Base-by-base conservation (phyloP, 2,113 vertebrate genomes). In the Salvelinus sp. region DNA sequence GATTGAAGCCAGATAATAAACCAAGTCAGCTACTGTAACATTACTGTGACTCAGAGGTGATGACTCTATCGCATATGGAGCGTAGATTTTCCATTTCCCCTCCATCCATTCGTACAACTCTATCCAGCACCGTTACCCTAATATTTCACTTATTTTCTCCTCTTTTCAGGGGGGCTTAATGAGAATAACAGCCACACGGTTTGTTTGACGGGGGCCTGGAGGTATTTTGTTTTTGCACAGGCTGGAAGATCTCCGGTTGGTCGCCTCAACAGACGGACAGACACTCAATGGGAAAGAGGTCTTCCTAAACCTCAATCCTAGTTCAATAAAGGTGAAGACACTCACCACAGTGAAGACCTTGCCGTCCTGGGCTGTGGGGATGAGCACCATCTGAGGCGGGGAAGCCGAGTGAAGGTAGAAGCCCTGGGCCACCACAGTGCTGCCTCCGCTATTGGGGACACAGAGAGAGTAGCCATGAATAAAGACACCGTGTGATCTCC, bases 291-390 rank as follows among this genome's bases (percentile, higher is more conserved):
- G 38, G 9, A 30, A 57, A 18, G 38, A 54, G 13, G 50, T n/a
- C 50, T 12, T 10, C 9, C 38, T 44, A 10, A 44, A 44, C 38
- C 38, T 12, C 38, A 14, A 5, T 14, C 16, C 16, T 18, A 54
- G 16, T 54, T 54, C 16, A 5, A 3, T 18, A 54, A 18, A 54
- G 16, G 50, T 18, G 4, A 18, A 5, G 50, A 54, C 50, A 96
- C 98, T 96, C 90, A 99, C 98, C 95, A 97, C 96, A 54, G 96
- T 93, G 87, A 96, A 97, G 88, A 95, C 95, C 88, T 88, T 91
- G 72, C 87, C 90, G 14, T 95, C 91, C 82, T 95, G 94, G 18
- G 83, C 92, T 13, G 68, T 48, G 38, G 95, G 93, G 76, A 90
- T 93, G 91, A 99, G 95, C 77, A 97, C 92, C 96, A 99, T 97